Base-by-base conservation (phyloP, 2,113 vertebrate genomes). In the Hyla sarda region DNA sequence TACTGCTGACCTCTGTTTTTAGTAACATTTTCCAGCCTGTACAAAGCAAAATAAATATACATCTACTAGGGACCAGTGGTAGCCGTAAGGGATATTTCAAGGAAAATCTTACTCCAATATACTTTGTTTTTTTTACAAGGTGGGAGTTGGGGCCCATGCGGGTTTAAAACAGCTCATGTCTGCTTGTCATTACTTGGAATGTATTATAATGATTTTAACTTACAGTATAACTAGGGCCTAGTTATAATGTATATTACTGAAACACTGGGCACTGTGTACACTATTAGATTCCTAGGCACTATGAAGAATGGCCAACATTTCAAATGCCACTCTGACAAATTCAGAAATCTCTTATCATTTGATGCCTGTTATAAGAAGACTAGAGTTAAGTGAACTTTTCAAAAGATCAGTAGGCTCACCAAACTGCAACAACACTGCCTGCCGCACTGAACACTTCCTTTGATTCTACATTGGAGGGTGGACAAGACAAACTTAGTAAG, bases 11-110 rank as follows among this genome's bases (percentile, higher is more conserved):
- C 62, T 69, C 60, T 72, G 25, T 65, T 76, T 30, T 62, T 21
- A 56, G 41, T 30, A 76, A 62, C 72, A 65, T 84, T 84, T 84
- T 84, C 83, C 83, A 84, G 73, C 52, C 56, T 76, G 72, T 58
- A 30, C 25, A 41, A 17, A 58, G 52, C n/a, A 75, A 76, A 75
- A 84, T 60, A 84, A 85, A 78, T 52, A 85, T n/a, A 54, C 58
- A 81, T 45, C n/a, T 47, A 62, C 21, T 28, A 41, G 37, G 77
- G 13, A 45, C 9, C 34, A 25, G 6, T 9, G 2, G 32, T 12
- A 80, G 28, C 32, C 48, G 52, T 32, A 58, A 54, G 19, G 76
- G 48, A 7, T 37, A 58, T 78, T 56, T n/a, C 30, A 45, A 45
- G 34, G 56, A 81, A 77, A 60, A 65, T 25, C 47, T 32, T 76